A percentile compares a stretch with the other conserved stretches of the same genome.
Conservation (phyloP, 1,140 invertebrate genomes). For the Gonioctena quinquepunctata region DNA sequence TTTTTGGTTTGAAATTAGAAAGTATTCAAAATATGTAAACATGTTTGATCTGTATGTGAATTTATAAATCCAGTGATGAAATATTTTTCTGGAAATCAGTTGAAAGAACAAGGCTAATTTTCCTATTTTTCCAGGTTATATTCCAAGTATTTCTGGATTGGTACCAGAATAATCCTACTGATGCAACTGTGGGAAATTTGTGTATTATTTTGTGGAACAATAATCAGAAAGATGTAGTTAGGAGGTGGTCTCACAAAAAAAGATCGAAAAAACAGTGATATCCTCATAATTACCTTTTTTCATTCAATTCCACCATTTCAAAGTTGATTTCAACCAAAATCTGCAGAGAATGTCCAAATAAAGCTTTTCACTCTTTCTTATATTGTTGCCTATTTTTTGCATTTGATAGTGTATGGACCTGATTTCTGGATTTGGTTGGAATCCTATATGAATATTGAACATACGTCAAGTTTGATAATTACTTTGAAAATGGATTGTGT, state of each 20-base stretch:
- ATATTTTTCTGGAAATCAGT: no score
- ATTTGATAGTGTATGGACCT: neutral
- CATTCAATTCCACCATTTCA: neutral
- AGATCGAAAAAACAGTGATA: neutral
- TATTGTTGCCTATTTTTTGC: neutral
- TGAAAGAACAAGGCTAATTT: no score
- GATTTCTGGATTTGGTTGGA: neutral
- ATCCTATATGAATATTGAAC: no score
- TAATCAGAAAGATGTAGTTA: conserved; percentile 21
- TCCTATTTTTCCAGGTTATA: conserved; percentile 20
- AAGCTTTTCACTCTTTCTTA: no score
- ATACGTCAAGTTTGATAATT: neutral
- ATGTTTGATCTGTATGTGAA: no score
- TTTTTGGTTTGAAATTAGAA: no score
- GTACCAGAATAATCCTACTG: conserved; percentile 9
- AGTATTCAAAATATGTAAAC: no score
- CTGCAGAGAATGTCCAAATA: neutral
- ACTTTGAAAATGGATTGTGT: no score
- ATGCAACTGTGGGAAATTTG: conserved; percentile 5
- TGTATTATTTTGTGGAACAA: conserved; percentile 14
- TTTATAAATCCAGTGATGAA: no score
- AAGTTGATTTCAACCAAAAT: neutral
- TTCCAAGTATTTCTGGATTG: conserved; percentile 16
- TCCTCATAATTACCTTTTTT: neutral
- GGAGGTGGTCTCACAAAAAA: neutral